Base-by-base conservation (phyloP, 2,888 invertebrate species). In the Metallyticus violacea region DNA sequence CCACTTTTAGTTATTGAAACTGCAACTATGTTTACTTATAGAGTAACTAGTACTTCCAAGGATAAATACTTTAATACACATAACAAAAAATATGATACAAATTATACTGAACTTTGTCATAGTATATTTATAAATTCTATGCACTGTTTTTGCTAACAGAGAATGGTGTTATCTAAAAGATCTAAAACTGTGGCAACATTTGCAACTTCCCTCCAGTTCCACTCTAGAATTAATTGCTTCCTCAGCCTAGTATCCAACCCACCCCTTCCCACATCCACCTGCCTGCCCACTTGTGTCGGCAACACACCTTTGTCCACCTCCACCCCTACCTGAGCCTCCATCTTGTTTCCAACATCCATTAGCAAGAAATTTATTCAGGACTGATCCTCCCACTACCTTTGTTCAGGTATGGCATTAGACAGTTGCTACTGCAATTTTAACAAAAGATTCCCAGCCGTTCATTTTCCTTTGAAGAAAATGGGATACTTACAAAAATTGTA, bases 341-440 rank as follows among this genome's bases (percentile, higher is more conserved):
- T 87, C 87, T 87, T 88, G 87, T 87, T 85, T 81, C 83, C 82
- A 78, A 87, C 87, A 77, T 86, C 87, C 88, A 88, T 87, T 88
- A 88, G 88, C 40, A 76, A 82, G 62, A 81, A 88, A 86, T 88
- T 88, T 87, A 86, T 87, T 86, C 86, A 76, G 85, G 79, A 81
- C 78, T 81, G 79, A 26, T 25, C 83, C 81, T 83, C 85, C 85
- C 40, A 79, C 29, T 82, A 79, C 81, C 79, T 85, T 88, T 86
- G 86, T 86, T 81, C 87, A 62, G 26, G 6, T 30, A 5, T 29
- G 40, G 29, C 77, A 27, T 76, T 9, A 81, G 86, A 86, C 85
- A 86, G 80, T 88, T 88, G 88, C 87, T 79, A 87, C 87, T 86
- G 85, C 82, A 86, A 86, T 79, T 28, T 77, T 77, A 81, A 86